phyloP scores from a whole-genome alignment of 2,797 vertebrate species.

The Sebastes iracundus region DNA sequence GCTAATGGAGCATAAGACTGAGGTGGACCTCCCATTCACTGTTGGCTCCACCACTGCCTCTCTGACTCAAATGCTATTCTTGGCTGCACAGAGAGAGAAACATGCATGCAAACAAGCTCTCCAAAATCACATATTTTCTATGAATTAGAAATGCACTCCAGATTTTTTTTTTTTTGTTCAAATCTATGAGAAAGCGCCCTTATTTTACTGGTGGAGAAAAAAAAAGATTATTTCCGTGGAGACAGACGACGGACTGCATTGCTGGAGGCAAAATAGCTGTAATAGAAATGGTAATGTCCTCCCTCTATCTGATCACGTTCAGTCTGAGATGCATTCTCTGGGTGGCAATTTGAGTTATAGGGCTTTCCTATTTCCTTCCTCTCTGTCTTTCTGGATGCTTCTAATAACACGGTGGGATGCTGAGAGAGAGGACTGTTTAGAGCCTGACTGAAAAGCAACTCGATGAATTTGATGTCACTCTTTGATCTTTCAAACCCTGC shows the following conservation, averaged over 20 bases:
- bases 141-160: conserved; percentile 45
- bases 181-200: conserved; percentile 38
- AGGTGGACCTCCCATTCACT: conserved; percentile 71
- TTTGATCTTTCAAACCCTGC: conserved; percentile 44
- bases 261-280: conserved; percentile 61
- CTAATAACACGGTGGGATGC: conserved; percentile 62
- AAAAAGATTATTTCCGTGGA: conserved; percentile 43
- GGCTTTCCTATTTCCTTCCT: conserved; percentile 57
- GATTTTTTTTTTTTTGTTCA: not conserved
- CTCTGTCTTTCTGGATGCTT: conserved; percentile 47
- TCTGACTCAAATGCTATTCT: conserved; percentile 35
- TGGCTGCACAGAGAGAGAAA: conserved; percentile 15
- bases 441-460: conserved; percentile 50
- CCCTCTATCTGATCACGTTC: conserved; percentile 65
- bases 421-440: conserved; percentile 52
- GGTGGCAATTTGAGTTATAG: conserved; percentile 67
- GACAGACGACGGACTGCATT: conserved; percentile 27
- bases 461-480: conserved; percentile 52
- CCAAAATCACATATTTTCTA: conserved; percentile 35
- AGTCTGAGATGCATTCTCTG: conserved; percentile 56
- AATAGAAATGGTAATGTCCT: conserved; percentile 77
- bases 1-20: conserved; percentile 75
- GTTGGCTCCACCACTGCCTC: conserved; percentile 31
- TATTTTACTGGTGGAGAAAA: conserved; percentile 28
- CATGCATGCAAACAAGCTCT: conserved; percentile 8